Evolutionary conservation across 2,888 invertebrate genomes (phyloP).

Genomic region (Neoascia interrupta): DNA sequence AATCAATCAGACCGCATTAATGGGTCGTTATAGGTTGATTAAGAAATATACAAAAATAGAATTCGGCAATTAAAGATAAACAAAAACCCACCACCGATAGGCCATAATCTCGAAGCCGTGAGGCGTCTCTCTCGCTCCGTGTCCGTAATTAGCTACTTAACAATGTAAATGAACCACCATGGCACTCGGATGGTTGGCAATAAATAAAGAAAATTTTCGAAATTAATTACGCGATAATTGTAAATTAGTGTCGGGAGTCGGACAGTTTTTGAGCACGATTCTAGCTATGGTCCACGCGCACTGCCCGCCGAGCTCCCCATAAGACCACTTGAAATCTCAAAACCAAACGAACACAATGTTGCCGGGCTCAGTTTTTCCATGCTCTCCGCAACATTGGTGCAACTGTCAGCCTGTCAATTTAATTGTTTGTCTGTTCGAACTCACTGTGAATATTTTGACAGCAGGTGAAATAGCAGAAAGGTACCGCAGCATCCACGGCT

Average conservation of each 20-base stretch:
- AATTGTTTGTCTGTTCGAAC: slow-evolving; percentile 63
- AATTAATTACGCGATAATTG: slow-evolving; percentile 53
- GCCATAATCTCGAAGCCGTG: background rate
- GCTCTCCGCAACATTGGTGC: background rate
- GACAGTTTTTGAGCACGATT: slow-evolving; percentile 4
- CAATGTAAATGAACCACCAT: slow-evolving; percentile 63
- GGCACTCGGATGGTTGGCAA: slow-evolving; percentile 23
- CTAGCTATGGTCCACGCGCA: background rate
- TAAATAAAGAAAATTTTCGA: slow-evolving; percentile 45
- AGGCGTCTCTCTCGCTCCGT: background rate
- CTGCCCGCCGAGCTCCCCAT: too few species aligned
- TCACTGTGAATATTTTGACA: slow-evolving; percentile 67
- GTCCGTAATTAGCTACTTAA: slow-evolving; percentile 59
- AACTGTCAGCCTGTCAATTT: slow-evolving; percentile 61
- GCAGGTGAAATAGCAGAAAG: slow-evolving; percentile 67
- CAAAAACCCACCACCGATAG: slow-evolving; percentile 32
- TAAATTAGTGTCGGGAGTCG: slow-evolving; percentile 38
- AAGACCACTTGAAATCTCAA: too few species aligned
- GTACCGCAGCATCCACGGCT: slow-evolving; percentile 49
- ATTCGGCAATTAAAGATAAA: slow-evolving; percentile 54
- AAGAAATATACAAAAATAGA: slow-evolving; percentile 60
- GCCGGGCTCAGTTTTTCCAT: too few species aligned
- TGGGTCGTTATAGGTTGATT: slow-evolving; percentile 53
- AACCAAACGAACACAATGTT: too few species aligned
- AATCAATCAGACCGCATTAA: slow-evolving; percentile 63